Conservation (phyloP, 2,113 vertebrate genomes). For the Pseudopipra pipra region DNA sequence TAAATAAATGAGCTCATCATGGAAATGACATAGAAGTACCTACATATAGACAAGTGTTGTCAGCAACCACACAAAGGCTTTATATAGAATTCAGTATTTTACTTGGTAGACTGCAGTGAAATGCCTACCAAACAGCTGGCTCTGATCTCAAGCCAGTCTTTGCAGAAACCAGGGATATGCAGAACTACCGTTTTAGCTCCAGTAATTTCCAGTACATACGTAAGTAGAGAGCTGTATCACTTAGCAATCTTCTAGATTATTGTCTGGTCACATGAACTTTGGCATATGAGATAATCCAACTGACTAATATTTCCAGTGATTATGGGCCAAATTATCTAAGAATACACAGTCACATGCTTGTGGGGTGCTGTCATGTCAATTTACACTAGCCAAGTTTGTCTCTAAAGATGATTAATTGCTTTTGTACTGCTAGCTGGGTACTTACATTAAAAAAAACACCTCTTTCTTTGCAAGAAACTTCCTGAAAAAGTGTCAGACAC, state of each 20-base stretch:
- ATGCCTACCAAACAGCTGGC: background rate
- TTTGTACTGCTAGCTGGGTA: background rate
- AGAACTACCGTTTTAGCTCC: background rate
- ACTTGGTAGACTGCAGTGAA: background rate
- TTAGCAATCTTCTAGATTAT: background rate
- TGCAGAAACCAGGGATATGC: background rate
- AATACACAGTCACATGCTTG: background rate
- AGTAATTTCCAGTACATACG: rapidly evolving
- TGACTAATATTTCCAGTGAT: background rate
- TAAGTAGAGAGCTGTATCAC: background rate
- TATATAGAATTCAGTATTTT: background rate
- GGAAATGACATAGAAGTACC: background rate
- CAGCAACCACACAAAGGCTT: background rate
- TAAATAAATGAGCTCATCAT: background rate
- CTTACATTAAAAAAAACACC: background rate
- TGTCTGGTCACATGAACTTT: background rate
- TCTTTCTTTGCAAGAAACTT: background rate
- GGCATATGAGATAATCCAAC: constrained; percentile 18
- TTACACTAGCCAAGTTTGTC: background rate
- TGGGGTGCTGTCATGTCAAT: background rate
- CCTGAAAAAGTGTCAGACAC: background rate
- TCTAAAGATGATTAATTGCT: background rate
- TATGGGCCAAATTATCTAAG: background rate
- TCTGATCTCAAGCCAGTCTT: background rate
- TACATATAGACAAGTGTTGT: background rate